Conservation (phyloP, 2,888 invertebrate species). For the Clunio marinus region DNA sequence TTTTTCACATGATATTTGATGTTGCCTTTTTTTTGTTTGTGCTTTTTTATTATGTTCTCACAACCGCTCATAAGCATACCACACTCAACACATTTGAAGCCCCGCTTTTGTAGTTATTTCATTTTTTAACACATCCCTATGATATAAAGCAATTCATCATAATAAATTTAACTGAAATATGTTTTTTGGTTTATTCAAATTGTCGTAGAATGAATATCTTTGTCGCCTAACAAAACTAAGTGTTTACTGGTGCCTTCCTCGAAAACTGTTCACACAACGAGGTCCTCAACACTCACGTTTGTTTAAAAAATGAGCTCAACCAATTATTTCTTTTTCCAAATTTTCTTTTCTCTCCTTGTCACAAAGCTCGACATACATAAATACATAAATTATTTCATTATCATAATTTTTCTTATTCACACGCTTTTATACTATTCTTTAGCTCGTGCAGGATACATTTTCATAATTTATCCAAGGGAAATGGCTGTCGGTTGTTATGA, state of each 20-base stretch:
- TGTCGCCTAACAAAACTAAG: not conserved
- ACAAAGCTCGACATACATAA: not conserved
- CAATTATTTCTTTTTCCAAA: not conserved
- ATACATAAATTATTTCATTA: not conserved
- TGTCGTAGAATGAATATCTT: not conserved
- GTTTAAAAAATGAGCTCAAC: not conserved
- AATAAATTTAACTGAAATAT: not conserved
- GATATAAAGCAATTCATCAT: not conserved
- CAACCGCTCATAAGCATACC: not conserved
- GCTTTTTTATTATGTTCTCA: not conserved
- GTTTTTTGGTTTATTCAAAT: not conserved
- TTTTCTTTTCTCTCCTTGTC: not conserved
- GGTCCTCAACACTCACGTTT: not conserved
- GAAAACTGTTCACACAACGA: not conserved
- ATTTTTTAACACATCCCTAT: not conserved
- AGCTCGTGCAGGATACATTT: not conserved
- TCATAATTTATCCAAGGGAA: not conserved
- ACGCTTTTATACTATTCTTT: not conserved
- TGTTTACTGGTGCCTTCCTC: not conserved
- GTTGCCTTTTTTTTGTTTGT: too few species aligned
- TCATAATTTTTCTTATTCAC: not conserved
- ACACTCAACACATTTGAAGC: not conserved
- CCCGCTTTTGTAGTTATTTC: not conserved
- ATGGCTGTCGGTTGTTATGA: constrained; percentile 15
- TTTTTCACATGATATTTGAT: constrained; percentile 6